These are phyloP conservation scores for Bettongia penicillata DNA, from an alignment of 2,113 vertebrate genomes.

Conservation along the genomic window DNA sequence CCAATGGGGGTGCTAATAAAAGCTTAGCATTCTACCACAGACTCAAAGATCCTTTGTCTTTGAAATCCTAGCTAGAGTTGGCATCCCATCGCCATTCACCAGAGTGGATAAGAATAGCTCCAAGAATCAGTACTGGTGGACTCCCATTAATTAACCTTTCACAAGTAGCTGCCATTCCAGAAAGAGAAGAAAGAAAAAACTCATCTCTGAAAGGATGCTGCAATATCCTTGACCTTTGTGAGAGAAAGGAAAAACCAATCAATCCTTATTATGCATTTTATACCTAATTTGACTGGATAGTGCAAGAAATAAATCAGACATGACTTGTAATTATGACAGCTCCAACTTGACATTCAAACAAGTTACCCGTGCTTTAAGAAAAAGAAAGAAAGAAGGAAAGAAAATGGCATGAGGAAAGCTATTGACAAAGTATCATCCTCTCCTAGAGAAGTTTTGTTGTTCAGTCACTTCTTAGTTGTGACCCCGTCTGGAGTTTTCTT, in stretches of 20 bases:
- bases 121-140: neutral
- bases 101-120: neutral
- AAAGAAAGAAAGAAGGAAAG: neutral
- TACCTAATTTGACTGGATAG: neutral
- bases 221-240: neutral
- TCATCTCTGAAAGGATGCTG: neutral
- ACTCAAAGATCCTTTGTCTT: slow-evolving; percentile 13
- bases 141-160: slow-evolving; percentile 20
- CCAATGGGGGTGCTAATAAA: slow-evolving; percentile 32
- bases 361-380: neutral
- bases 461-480: neutral
- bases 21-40: neutral
- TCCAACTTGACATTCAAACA: neutral
- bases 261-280: slow-evolving; percentile 22
- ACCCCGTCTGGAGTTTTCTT: neutral
- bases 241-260: neutral
- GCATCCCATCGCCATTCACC: neutral
- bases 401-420: neutral
- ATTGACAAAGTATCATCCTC: neutral
- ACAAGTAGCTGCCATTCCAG: neutral
- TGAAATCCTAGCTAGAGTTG: slow-evolving; percentile 42
- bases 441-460: neutral
- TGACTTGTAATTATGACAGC: neutral
- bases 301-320: neutral
- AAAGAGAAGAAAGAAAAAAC: neutral